Conservation (phyloP, 2,888 invertebrate genomes). For the Hydraecia micacea region DNA sequence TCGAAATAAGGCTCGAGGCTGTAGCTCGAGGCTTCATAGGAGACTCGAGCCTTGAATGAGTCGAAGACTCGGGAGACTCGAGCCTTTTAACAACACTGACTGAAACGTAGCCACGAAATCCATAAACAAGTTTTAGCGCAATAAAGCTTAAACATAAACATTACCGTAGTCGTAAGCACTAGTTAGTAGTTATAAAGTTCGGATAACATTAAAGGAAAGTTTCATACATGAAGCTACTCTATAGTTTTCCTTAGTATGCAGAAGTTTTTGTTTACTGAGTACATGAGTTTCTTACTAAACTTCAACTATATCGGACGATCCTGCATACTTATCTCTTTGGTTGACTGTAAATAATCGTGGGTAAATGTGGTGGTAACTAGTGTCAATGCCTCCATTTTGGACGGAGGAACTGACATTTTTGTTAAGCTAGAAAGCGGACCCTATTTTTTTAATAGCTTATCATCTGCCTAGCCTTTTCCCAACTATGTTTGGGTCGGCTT, state of each 20-base stretch:
- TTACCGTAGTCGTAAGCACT: constrained; percentile 25
- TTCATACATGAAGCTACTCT: constrained; percentile 42
- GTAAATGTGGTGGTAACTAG: background rate
- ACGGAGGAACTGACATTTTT: background rate
- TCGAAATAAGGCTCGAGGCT: too few relatives aligned
- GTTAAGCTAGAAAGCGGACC: background rate
- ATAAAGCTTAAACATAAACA: constrained; percentile 49
- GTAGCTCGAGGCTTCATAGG: too few relatives aligned
- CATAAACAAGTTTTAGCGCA: constrained; percentile 35
- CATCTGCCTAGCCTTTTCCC: background rate
- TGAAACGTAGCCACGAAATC: constrained; percentile 3
- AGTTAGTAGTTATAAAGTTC: constrained; percentile 30
- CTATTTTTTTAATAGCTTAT: background rate
- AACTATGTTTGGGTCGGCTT: background rate
- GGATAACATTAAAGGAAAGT: constrained; percentile 33
- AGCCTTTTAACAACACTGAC: too few relatives aligned
- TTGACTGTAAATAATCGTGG: too few relatives aligned
- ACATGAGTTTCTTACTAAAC: too few relatives aligned
- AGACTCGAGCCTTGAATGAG: too few relatives aligned
- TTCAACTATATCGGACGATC: too few relatives aligned
- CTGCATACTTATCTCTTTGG: too few relatives aligned
- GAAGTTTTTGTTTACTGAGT: constrained; percentile 28
- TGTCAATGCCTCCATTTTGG: background rate
- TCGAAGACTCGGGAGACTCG: too few relatives aligned
- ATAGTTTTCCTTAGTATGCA: constrained; percentile 43